Conservation (phyloP, 2,888 invertebrate genomes). For the Dromius quadrimaculatus region DNA sequence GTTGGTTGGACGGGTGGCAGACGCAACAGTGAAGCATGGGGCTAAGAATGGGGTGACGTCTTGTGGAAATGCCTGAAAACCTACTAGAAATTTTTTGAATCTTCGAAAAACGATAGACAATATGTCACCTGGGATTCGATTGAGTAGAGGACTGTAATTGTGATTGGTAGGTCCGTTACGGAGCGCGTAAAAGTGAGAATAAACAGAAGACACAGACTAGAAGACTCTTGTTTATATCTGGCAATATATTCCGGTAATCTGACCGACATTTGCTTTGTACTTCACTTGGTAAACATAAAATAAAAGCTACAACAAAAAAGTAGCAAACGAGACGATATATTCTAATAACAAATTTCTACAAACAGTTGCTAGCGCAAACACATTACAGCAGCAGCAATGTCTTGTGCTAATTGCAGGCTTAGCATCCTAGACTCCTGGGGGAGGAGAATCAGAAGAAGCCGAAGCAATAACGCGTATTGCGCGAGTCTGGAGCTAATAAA, state of each 20-base stretch:
- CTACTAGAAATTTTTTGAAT: no score
- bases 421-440: conserved; percentile 21
- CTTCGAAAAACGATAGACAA: no score
- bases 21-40: no score
- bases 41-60: no score
- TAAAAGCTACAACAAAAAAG: conserved; percentile 24
- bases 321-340: conserved; percentile 21
- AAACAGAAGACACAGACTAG: not conserved
- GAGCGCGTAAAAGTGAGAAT: no score
- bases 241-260: conserved; percentile 25
- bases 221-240: not conserved
- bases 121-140: no score
- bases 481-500: conserved; percentile 62
- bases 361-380: conserved; percentile 17
- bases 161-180: no score
- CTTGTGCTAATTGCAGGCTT: conserved; percentile 52
- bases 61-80: no score
- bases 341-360: conserved; percentile 19
- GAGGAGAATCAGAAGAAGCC: conserved; percentile 1
- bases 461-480: conserved; percentile 52
- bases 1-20: no score
- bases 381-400: conserved; percentile 43
- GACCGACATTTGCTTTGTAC: conserved; percentile 11
- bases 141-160: no score
- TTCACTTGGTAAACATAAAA: conserved; percentile 3